phyloP scores from a whole-genome alignment of 2,888 invertebrate genomes.

The Pristionchus fissidentatus region DNA sequence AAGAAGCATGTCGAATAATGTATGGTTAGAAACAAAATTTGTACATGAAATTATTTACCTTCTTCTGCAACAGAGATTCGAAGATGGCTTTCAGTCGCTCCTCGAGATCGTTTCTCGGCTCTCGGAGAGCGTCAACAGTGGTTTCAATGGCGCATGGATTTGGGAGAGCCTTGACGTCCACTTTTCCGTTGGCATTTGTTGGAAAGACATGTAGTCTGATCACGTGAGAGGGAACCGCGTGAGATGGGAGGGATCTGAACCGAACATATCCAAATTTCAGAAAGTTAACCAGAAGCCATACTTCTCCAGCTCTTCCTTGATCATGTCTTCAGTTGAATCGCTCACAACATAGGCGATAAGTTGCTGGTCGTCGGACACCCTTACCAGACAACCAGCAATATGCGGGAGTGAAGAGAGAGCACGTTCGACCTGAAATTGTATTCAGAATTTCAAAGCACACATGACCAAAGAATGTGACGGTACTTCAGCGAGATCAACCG shows the following conservation, averaged over 20 bases:
- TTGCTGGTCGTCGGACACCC: not conserved
- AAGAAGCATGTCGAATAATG: not conserved
- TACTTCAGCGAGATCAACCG: constrained; percentile 16
- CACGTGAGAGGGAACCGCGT: constrained; percentile 18
- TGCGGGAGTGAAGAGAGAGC: not conserved
- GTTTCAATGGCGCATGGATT: not conserved
- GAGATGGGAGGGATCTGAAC: not conserved
- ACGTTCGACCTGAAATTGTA: not conserved
- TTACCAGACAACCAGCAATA: not conserved
- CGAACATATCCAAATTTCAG: not conserved
- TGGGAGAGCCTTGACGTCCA: constrained; percentile 24
- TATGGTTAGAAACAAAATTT: too few species aligned
- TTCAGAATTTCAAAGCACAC: not conserved
- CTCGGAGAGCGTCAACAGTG: not conserved
- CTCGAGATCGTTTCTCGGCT: not conserved
- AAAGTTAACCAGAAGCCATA: not conserved
- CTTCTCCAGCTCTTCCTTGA: not conserved
- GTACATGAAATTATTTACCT: constrained; percentile 1
- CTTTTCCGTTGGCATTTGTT: constrained; percentile 37
- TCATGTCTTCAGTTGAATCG: not conserved
- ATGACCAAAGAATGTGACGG: too few species aligned
- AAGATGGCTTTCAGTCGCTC: not conserved
- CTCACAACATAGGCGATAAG: not conserved
- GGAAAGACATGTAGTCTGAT: not conserved
- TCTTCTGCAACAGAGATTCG: not conserved